These are phyloP conservation scores for Suncus etruscus DNA, from an alignment of 2,113 vertebrate genomes.

Conservation along the genomic window DNA sequence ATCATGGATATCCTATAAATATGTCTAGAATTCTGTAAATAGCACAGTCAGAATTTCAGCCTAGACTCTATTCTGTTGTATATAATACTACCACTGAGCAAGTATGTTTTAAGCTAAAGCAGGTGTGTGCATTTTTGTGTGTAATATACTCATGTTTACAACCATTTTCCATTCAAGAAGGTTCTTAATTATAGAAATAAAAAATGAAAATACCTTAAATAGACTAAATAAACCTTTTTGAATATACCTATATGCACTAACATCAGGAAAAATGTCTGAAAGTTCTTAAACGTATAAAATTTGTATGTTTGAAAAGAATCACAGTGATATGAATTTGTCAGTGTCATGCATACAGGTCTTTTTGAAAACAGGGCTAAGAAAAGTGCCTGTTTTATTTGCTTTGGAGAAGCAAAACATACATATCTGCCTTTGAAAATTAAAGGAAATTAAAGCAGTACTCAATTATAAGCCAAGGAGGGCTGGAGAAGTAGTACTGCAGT, in stretches of 20 bases:
- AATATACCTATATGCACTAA: background rate
- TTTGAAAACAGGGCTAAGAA: constrained; percentile 14
- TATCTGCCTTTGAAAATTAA: constrained; percentile 49
- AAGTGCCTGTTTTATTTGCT: constrained; percentile 25
- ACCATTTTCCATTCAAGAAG: constrained; percentile 21
- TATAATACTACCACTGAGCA: constrained; percentile 75
- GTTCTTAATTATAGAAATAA: constrained; percentile 42
- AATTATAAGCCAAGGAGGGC: background rate
- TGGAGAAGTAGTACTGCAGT: no score
- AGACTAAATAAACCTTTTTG: constrained; percentile 22
- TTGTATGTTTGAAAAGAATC: constrained; percentile 23
- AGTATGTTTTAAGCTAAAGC: constrained; percentile 66
- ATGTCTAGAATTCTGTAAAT: constrained; percentile 76
- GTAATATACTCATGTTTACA: constrained; percentile 7
- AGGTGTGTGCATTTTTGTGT: background rate
- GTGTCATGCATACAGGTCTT: background rate
- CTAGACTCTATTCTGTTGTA: constrained; percentile 74
- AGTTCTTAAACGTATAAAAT: background rate
- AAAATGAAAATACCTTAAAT: constrained; percentile 42
- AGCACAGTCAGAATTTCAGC: constrained; percentile 84
- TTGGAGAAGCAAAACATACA: background rate
- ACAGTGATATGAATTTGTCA: constrained; percentile 17
- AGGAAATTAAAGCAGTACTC: background rate
- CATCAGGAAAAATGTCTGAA: constrained; percentile 17
- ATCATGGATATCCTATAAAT: constrained; percentile 61